Evolutionary conservation across 2,797 vertebrate genomes (phyloP), one percentile per base, ranked within the genome.

Genomic region (Caiman crocodilus): DNA sequence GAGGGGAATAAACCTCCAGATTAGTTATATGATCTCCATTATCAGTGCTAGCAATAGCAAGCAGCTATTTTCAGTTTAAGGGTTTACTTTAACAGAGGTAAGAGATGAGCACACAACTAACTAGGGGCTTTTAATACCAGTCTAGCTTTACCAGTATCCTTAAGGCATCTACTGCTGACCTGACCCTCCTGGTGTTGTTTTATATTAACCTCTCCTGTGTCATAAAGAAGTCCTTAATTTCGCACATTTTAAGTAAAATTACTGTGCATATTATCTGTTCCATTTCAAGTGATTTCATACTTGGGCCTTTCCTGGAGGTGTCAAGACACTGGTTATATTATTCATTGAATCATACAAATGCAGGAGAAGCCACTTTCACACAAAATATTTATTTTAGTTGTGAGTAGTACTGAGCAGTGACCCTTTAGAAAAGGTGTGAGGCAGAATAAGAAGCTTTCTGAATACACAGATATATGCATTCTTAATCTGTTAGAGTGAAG

Each of bases 381-480:
- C 1, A 0, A 73, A 13, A 26, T 50, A 15, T 50, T 23, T 50
- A 25, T 73, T 42, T 26, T 50, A 50, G 42, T 73, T 73, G 42
- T 73, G 69, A 73, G 8, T 50, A 23, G 35, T 42, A 73, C 14
- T 25, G 50, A 25, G 23, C 25, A 73, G 69, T 73, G 35, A 14
- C 69, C 23, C 67, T 71, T 21, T 71, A 21, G n/a, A 60, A 25
- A 78, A 78, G 21, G 65, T 30, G 17, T 9, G 30, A 78, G 55
- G 20, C 16, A 67, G 63, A n/a, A 12, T 3, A 4, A 56, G 50
- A 20, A n/a, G 25, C 18, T 55, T 80, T 18, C 63, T 32, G 4
- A 71, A 64, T 21, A 2, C 23, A 9, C 30, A 0, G 42, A 56
- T 3, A 0, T 57, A 21, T 30, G 8, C 4, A 2, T 79, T 79